Evolutionary conservation across 2,888 invertebrate genomes (phyloP), one percentile per base, ranked within the genome.

Genomic region (Danaus chrysippus): DNA sequence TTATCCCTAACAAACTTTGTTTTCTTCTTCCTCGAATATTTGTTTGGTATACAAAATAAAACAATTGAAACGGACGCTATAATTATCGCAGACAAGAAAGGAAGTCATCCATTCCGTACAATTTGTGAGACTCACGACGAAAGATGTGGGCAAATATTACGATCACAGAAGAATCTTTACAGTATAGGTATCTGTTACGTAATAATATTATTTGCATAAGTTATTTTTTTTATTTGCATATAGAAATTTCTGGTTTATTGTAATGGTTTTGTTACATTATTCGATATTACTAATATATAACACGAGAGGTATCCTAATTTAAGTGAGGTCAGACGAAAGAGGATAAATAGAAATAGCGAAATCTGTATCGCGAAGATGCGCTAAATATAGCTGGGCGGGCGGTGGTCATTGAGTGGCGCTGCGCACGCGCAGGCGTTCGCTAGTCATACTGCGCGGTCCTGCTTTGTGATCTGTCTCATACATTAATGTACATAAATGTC

Each of bases 271-370:
- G 12, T 52, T 54, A 34, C 53, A 49, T 60, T 56, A 54, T 56
- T 54, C 52, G 43, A 42, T 43, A 59, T 41, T 63, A 41, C 34
- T 57, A 44, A 58, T 46, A n/a, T 49, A 23, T 43, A 54, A 13
- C n/a, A 69, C 73, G 76, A 74, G 49, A 10, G 46, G 76, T 78
- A 79, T 79, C 80, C 81, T 81, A 80, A 82, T 76, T 75, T 75
- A 76, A 79, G 83, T 79, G 82, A 79, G 81, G 78, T 82, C 79
- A 81, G 73, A 75, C 76, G 80, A 76, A 75, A 78, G 79, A 87
- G 84, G 87, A 86, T 86, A 83, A 86, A 86, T 90, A 83, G 87
- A 89, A 91, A 91, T 89, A 90, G 90, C 90, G 88, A 87, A 84
- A 84, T 79, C 78, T 73, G 76, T 86, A 86, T 89, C 87, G 90